These are phyloP conservation scores for Anoplius nigerrimus DNA, from an alignment of 2,888 invertebrate genomes.

Conservation along the genomic window DNA sequence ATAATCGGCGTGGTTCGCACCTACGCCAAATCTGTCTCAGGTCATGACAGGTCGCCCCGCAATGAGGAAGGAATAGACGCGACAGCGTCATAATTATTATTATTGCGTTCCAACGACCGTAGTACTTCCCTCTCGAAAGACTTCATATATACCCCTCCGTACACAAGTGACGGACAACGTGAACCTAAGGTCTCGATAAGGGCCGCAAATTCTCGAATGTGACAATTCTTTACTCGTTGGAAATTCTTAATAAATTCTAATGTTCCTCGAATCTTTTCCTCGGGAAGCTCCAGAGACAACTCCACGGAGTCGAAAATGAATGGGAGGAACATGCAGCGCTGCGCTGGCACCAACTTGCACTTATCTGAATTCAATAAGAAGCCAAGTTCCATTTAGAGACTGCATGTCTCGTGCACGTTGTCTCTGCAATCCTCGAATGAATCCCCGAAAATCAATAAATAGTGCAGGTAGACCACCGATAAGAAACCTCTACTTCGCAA, in stretches of 20 bases:
- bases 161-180: constrained; percentile 6
- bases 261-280: not conserved
- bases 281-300: constrained; percentile 9
- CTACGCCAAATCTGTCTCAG: too few relatives aligned
- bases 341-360: not conserved
- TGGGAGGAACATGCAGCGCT: constrained; percentile 7
- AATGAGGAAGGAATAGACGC: too few relatives aligned
- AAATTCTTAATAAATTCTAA: not conserved
- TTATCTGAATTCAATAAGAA: constrained; percentile 10
- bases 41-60: too few relatives aligned
- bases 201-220: constrained; percentile 15
- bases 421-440: constrained; percentile 1
- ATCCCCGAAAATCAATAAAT: constrained; percentile 9
- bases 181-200: constrained; percentile 6
- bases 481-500: not conserved
- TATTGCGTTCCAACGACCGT: too few relatives aligned
- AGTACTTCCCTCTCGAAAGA: constrained; percentile 3
- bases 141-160: constrained; percentile 9
- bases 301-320: constrained; percentile 9
- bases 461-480: constrained; percentile 17
- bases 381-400: constrained; percentile 2
- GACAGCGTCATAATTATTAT: too few relatives aligned
- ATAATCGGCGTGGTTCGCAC: too few relatives aligned
- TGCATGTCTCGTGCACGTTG: not conserved
- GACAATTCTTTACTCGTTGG: not conserved